Conservation (phyloP, 92 coral and sea anemone genomes). For the Ricordea florida region DNA sequence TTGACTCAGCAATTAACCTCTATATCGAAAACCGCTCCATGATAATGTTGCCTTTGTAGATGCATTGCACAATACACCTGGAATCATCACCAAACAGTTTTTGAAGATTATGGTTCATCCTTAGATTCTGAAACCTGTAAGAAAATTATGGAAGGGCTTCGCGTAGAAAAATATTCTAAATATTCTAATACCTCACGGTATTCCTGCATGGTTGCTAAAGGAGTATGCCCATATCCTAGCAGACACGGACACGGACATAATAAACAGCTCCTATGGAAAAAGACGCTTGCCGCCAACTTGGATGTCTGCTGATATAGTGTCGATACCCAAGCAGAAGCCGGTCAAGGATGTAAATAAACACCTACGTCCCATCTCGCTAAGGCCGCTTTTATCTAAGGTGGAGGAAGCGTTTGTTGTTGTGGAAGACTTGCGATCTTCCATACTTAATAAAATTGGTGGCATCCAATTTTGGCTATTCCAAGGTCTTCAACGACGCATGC, state of each 20-base stretch:
- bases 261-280: slow-evolving; percentile 37
- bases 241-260: slow-evolving; percentile 23
- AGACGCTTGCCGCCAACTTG: slow-evolving; percentile 37
- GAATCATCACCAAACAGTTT: no score
- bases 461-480: slow-evolving; percentile 17
- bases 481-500: slow-evolving; percentile 24
- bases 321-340: slow-evolving; percentile 53
- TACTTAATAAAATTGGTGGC: slow-evolving; percentile 26
- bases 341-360: slow-evolving; percentile 47
- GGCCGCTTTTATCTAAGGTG: slow-evolving; percentile 36
- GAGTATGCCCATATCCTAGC: slow-evolving; percentile 50
- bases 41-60: no score
- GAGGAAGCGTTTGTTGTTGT: slow-evolving; percentile 42
- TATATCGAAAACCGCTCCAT: no score
- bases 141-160: no score
- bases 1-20: no score
- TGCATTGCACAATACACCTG: no score
- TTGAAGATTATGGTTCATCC: no score
- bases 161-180: no score
- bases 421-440: slow-evolving; percentile 23
- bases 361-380: slow-evolving; percentile 49
- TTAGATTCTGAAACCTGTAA: no score
- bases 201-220: slow-evolving; percentile 50
- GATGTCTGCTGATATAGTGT: slow-evolving; percentile 43
- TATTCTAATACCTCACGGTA: slow-evolving; percentile 51